Base-by-base conservation (phyloP, 2,797 vertebrate species). In the Fratercula arctica region DNA sequence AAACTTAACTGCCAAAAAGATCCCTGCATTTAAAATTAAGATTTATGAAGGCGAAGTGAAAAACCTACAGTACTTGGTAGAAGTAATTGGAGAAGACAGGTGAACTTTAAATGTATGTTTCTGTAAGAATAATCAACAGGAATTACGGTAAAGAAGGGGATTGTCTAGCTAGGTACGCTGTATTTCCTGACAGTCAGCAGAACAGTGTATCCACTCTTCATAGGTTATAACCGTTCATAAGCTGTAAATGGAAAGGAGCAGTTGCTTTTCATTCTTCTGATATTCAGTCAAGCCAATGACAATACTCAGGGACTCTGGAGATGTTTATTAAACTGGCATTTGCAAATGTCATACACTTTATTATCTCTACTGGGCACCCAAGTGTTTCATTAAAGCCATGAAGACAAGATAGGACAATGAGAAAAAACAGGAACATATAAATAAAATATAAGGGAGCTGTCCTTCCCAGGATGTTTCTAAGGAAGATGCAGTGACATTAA, bases 341-440 rank as follows among this genome's bases (percentile, higher is more conserved):
- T 96, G 66, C 66, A 95, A 97, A 97, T 95, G 87, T 89, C 91
- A 96, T 53, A 59, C n/a, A 78, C 73, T 95, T 86, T 83, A 50
- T 74, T 78, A 48, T 86, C 75, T 75, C 57, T 82, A 48, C 12
- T 25, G 77, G 48, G 50, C 64, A 80, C 39, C 23, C 41, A 80
- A 93, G 25, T n/a, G 21, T 78, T 92, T 76, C 31, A 39, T 51
- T 89, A 45, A 86, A 86, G 21, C 33, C 54, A 53, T 46, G 46
- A 83, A 90, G 63, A 81, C 23, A 67, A 91, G n/a, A 48, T 6
- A 81, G 45, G 31, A 88, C 19, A 83, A 85, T 24, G 9, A 66
- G 15, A 45, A 81, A 79, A 89, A 66, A 10, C 10, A 85, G 9
- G 15, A 85, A 48, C 11, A 53, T 25, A 39, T 25, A 63, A 70